Evolutionary conservation across 92 coral and sea anemone genomes (phyloP), one percentile per base, ranked within the genome.

Genomic region (Anthopleura xanthogrammica): DNA sequence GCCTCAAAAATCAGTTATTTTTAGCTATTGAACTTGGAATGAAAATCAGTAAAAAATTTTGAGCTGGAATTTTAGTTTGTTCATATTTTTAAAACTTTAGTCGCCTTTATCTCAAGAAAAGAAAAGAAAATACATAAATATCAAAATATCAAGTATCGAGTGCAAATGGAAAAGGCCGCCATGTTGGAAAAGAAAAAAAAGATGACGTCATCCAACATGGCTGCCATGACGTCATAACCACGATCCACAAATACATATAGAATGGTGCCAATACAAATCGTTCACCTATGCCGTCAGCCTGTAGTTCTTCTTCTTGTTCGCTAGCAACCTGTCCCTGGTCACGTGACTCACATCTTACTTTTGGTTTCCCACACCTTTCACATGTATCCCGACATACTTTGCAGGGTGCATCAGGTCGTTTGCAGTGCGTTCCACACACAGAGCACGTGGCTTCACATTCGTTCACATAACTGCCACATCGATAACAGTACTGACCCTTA

Each of bases 351-450:
- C 97, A 93, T 24, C 88, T 93, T 68, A 75, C 85, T 43, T 77
- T 82, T 16, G 92, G 89, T 76, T 88, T 86, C 19, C 87, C 87
- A 81, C 94, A 93, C 4, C 80, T 46, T 62, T 88, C 90, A 57
- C 97, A 93, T 40, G 75, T 86, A 79, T 90, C 94, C 87, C 89
- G 90, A 65, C 97, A 93, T 50, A 81, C 94, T 66, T 42, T 78
- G 89, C 94, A 93, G 54, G 94, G 89, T 39, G 92, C 92, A 16
- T 83, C 89, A 10, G 92, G 75, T 77, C 91, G 88, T 86, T 91
- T 94, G 85, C 92, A 91, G 68, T 86, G 79, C 48, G 97, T 91
- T 43, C 97, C 97, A 85, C 97, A 93, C 72, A 52, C 81, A 24
- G 90, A 55, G 39, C 97, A 93, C 66, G 80, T 76, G 79, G 91